phyloP scores from a whole-genome alignment of 37 sponge, comb jelly and placozoan genomes.

The Cladorhizidae sp. region DNA sequence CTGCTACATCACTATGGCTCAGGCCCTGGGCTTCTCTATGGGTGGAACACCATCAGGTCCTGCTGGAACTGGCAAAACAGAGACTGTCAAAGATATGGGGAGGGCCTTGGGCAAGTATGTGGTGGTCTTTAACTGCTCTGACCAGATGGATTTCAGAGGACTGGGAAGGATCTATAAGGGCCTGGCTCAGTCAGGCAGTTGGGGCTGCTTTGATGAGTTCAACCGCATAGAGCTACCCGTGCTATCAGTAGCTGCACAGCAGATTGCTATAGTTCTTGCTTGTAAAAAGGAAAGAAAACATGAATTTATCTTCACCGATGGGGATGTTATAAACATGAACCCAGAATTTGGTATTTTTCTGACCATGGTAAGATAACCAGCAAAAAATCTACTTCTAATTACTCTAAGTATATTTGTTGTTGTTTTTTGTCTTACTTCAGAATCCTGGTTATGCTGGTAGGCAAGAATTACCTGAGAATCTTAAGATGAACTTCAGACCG shows the following conservation, averaged over 20 bases:
- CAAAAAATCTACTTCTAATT: not conserved
- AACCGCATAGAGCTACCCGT: constrained; percentile 99
- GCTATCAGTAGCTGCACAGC: constrained; percentile 99
- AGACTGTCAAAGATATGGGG: constrained; percentile 98
- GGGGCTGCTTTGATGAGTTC: constrained; percentile 99
- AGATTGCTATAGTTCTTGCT: constrained; percentile 91
- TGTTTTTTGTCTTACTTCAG: constrained; percentile 33
- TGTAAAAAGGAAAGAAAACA: constrained; percentile 98
- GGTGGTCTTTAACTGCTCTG: constrained; percentile 99
- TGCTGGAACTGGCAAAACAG: constrained; percentile 91
- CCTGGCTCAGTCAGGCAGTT: constrained; percentile 97
- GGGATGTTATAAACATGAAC: constrained; percentile 89
- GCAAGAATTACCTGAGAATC: constrained; percentile 97
- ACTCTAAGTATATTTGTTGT: not conserved
- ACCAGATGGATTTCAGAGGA: constrained; percentile 99
- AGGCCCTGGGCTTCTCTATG: constrained; percentile 96
- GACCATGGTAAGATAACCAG: constrained; percentile 91
- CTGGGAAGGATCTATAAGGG: constrained; percentile 99
- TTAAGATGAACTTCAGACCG: constrained; percentile 98
- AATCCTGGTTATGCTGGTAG: constrained; percentile 99
- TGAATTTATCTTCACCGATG: constrained; percentile 97
- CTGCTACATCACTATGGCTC: constrained; percentile 98
- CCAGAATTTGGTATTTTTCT: constrained; percentile 99
- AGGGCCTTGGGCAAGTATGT: constrained; percentile 96
- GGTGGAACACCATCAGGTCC: constrained; percentile 99